Evolutionary conservation across 2,888 invertebrate species (phyloP).

Genomic region (Leucophenga montana): DNA sequence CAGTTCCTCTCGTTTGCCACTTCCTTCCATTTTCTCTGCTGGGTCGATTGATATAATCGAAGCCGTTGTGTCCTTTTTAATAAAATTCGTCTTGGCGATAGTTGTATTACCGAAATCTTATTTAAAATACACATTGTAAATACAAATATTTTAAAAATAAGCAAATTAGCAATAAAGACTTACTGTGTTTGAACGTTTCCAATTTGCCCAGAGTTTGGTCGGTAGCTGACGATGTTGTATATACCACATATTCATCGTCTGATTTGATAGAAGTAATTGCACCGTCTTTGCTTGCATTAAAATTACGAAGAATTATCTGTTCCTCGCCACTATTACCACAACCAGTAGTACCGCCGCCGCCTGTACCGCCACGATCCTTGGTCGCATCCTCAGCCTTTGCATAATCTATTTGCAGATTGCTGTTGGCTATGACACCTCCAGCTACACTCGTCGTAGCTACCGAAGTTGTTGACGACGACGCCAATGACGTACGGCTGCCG

Average conservation of each 20-base stretch:
- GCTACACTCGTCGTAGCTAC: slow-evolving; percentile 1
- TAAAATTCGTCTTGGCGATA: slow-evolving; percentile 47
- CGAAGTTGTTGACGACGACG: slow-evolving; percentile 1
- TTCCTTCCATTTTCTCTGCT: slow-evolving; percentile 31
- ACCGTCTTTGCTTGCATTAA: slow-evolving; percentile 41
- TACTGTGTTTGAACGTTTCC: slow-evolving; percentile 47
- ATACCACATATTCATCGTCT: slow-evolving; percentile 44
- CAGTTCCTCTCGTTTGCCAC: slow-evolving; percentile 47
- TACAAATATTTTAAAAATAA: not conserved
- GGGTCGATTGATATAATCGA: slow-evolving; percentile 57
- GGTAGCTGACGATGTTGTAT: slow-evolving; percentile 26
- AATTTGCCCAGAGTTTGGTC: slow-evolving; percentile 2
- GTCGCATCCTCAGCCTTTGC: slow-evolving; percentile 32
- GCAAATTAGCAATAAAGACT: slow-evolving; percentile 27
- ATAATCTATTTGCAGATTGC: slow-evolving; percentile 17
- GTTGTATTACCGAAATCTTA: slow-evolving; percentile 41
- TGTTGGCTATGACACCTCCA: not conserved
- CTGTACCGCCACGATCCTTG: slow-evolving; percentile 41
- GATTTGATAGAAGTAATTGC: slow-evolving; percentile 50
- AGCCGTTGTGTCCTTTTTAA: slow-evolving; percentile 58
- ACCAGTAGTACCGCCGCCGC: not conserved
- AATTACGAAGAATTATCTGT: slow-evolving; percentile 47
- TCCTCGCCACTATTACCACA: slow-evolving; percentile 26
- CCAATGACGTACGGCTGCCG: not conserved
- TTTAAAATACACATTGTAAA: not conserved